phyloP scores from a whole-genome alignment of 2,888 invertebrate species.

The Lithophane leautieri region DNA sequence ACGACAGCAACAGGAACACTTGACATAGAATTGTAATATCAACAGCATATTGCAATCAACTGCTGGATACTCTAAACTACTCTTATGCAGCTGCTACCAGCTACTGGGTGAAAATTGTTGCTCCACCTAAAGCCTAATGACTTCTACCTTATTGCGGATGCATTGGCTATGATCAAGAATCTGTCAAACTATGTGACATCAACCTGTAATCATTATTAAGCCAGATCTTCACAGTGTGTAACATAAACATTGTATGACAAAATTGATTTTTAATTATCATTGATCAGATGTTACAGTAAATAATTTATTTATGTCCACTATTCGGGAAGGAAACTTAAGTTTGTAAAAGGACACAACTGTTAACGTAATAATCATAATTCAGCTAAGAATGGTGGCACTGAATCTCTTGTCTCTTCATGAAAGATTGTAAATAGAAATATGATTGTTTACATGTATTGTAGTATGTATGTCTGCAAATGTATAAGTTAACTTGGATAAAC shows the following conservation, averaged over 20 bases:
- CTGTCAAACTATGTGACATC: background rate
- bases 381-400: too few species aligned
- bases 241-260: background rate
- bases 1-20: slow-evolving; percentile 52
- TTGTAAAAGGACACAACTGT: too few species aligned
- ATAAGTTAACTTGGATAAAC: slow-evolving; percentile 6
- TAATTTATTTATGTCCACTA: too few species aligned
- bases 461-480: background rate
- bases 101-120: background rate
- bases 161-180: background rate
- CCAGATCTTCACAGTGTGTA: too few species aligned
- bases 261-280: background rate
- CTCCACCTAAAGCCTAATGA: background rate
- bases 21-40: slow-evolving; percentile 6
- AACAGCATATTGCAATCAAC: background rate
- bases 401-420: too few species aligned
- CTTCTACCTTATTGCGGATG: background rate
- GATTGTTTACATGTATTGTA: background rate
- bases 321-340: background rate
- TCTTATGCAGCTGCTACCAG: background rate
- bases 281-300: background rate
- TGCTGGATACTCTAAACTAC: too few species aligned
- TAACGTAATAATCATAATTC: background rate
- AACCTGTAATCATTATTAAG: background rate
- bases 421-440: background rate